Evolutionary conservation across 2,113 vertebrate genomes (phyloP).

Genomic region (Herpailurus yagouaroundi): DNA sequence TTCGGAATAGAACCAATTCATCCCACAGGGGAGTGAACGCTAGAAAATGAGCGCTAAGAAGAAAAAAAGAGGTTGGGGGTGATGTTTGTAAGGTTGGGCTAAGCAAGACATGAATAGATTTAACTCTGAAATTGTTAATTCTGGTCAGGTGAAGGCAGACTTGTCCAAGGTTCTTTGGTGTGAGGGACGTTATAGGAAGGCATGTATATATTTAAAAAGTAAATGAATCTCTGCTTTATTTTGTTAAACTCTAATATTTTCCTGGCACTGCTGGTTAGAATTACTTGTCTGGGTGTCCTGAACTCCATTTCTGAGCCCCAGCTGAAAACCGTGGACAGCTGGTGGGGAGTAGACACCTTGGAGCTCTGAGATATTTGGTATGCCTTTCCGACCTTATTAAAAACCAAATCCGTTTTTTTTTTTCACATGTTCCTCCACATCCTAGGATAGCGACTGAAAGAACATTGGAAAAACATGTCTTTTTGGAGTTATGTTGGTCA

Average conservation of each 20-base stretch:
- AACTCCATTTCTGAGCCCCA: slow-evolving; percentile 64
- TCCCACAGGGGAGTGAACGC: slow-evolving; percentile 51
- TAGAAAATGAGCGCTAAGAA: slow-evolving; percentile 16
- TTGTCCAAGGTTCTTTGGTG: neutral
- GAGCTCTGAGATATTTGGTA: slow-evolving; percentile 51
- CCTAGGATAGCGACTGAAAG: slow-evolving; percentile 48
- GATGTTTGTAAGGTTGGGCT: neutral
- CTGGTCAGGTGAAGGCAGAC: slow-evolving; percentile 16
- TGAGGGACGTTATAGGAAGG: slow-evolving; percentile 42
- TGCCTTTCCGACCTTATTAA: slow-evolving; percentile 64
- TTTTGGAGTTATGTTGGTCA: neutral
- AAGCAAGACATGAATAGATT: neutral
- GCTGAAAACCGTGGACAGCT: slow-evolving; percentile 66
- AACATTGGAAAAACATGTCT: slow-evolving; percentile 75
- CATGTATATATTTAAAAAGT: slow-evolving; percentile 54
- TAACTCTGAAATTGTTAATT: slow-evolving; percentile 3
- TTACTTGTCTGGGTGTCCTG: slow-evolving; percentile 76
- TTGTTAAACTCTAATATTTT: slow-evolving; percentile 75
- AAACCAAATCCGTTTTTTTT: slow-evolving; percentile 60
- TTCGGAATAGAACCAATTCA: slow-evolving; percentile 65
- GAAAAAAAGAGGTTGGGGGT: slow-evolving; percentile 24
- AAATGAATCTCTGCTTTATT: slow-evolving; percentile 67
- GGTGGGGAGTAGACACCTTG: slow-evolving; percentile 55
- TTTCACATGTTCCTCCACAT: slow-evolving; percentile 52
- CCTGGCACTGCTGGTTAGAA: slow-evolving; percentile 74